Conservation (phyloP, 2,888 invertebrate species). For the Troglohyphantes excavatus region DNA sequence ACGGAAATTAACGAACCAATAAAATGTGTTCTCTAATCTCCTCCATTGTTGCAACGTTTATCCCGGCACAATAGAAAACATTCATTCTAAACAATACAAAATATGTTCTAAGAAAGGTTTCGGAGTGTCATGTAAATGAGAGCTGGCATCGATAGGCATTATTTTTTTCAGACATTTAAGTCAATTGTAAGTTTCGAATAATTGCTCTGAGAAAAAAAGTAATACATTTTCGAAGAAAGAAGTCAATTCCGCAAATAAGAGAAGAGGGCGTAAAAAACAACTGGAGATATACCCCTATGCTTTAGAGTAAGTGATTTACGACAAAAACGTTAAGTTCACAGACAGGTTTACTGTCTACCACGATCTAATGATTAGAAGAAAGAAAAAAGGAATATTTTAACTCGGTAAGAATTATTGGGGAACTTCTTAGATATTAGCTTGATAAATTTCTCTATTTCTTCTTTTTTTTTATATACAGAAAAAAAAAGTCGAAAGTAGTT, state of each 20-base stretch:
- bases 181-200: neutral
- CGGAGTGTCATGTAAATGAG: neutral
- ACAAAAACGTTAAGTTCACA: neutral
- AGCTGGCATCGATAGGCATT: neutral
- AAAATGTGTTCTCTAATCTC: too few species aligned
- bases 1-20: too few species aligned
- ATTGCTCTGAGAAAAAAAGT: neutral
- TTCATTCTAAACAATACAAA: neutral
- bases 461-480: neutral
- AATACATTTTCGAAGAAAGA: neutral
- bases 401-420: conserved; percentile 37
- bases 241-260: neutral
- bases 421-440: conserved; percentile 41
- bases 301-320: neutral
- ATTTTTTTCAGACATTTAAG: neutral
- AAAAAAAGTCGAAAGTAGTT: conserved; percentile 10
- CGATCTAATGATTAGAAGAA: conserved; percentile 43
- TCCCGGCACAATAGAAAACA: too few species aligned
- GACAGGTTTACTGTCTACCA: conserved; percentile 28
- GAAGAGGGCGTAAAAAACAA: neutral
- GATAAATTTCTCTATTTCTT: conserved; percentile 35
- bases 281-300: neutral
- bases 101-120: neutral
- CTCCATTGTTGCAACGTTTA: too few species aligned
- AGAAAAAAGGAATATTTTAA: conserved; percentile 27